Percentiles rank a stretch among this genome's conserved stretches.
phyloP scores from a whole-genome alignment of 2,888 invertebrate species.

The Nesidiocoris tenuis region DNA sequence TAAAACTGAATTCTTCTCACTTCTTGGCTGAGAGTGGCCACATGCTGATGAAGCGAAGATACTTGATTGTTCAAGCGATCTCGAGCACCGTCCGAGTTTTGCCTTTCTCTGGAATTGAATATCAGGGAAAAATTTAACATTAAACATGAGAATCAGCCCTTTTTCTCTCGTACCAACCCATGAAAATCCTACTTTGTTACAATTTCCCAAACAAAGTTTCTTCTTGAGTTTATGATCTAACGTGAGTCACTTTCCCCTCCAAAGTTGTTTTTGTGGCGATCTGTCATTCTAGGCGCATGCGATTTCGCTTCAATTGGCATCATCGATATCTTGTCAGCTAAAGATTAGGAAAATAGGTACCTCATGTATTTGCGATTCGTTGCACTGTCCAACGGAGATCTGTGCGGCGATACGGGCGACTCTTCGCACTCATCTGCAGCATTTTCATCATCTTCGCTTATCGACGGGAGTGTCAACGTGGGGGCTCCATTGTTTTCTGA shows the following conservation, averaged over 20 bases:
- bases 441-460: constrained; percentile 93
- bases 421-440: constrained; percentile 69
- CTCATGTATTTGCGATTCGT: constrained; percentile 58
- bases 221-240: too few relatives aligned
- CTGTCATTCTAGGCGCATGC: too few relatives aligned
- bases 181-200: too few relatives aligned
- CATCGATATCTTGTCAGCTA: too few relatives aligned
- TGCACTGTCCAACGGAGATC: constrained; percentile 58
- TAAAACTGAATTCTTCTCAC: constrained; percentile 56
- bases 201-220: too few relatives aligned
- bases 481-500: constrained; percentile 76
- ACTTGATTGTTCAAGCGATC: constrained; percentile 81
- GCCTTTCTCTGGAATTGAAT: constrained; percentile 20
- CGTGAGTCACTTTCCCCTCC: too few relatives aligned
- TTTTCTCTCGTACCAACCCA: too few relatives aligned
- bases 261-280: too few relatives aligned
- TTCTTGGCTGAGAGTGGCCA: constrained; percentile 80
- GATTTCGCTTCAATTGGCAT: too few relatives aligned
- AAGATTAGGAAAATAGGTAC: too few relatives aligned
- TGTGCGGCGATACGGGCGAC: constrained; percentile 65
- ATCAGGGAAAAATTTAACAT: too few relatives aligned
- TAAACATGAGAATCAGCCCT: too few relatives aligned
- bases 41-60: constrained; percentile 78
- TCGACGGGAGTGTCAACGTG: constrained; percentile 83
- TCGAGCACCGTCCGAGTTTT: constrained; percentile 54